These are phyloP conservation scores for Tinea semifulvella DNA, from an alignment of 2,888 invertebrate species.

Conservation along the genomic window DNA sequence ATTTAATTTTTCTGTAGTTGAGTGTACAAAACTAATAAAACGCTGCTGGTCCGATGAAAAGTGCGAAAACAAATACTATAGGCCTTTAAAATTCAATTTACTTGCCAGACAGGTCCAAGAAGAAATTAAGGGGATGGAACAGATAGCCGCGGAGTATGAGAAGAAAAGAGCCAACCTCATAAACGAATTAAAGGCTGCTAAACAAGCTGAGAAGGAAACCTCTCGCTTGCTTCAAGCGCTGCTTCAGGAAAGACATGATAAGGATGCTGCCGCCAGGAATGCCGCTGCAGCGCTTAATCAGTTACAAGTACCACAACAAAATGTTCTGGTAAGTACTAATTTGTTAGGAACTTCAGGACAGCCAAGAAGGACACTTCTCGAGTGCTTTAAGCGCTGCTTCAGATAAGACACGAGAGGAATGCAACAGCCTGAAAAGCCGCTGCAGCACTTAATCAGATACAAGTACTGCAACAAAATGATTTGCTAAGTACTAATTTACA, in stretches of 20 bases:
- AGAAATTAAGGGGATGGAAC: conserved; percentile 44
- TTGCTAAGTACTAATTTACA: conserved; percentile 27
- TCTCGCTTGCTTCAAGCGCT: conserved; percentile 37
- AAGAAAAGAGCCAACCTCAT: background rate
- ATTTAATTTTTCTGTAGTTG: too few species aligned
- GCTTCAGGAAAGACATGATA: conserved; percentile 32
- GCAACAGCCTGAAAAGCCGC: conserved; percentile 34
- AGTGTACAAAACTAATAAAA: too few species aligned
- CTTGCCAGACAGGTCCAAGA: conserved; percentile 31
- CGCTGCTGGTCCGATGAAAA: too few species aligned
- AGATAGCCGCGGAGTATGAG: conserved; percentile 21
- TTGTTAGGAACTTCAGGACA: too few species aligned
- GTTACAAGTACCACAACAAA: conserved; percentile 38
- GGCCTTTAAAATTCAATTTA: background rate
- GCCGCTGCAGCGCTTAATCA: conserved; percentile 34
- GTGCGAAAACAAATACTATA: too few species aligned
- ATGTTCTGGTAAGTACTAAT: conserved; percentile 31
- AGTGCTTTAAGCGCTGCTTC: conserved; percentile 36
- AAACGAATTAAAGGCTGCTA: conserved; percentile 23
- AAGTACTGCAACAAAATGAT: conserved; percentile 38
- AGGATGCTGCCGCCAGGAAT: conserved; percentile 32
- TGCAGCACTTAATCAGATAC: conserved; percentile 34
- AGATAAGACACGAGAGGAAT: conserved; percentile 31
- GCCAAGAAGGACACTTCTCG: conserved; percentile 38
- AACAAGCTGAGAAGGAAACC: conserved; percentile 37